These are phyloP conservation scores for Dunckerocampus dactyliophorus DNA, from an alignment of 2,113 vertebrate genomes.

Conservation along the genomic window DNA sequence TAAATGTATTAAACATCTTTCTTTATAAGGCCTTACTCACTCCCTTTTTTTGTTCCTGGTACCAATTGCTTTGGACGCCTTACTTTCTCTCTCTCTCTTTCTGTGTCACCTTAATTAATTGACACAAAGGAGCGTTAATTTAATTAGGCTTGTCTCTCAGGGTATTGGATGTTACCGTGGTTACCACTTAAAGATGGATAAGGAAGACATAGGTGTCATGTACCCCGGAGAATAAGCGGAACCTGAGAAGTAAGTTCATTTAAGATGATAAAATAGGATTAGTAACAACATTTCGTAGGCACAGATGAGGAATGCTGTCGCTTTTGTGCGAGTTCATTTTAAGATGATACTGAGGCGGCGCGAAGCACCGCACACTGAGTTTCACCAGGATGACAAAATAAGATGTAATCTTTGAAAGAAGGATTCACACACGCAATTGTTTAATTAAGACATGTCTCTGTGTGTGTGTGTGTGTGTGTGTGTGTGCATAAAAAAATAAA, in stretches of 20 bases:
- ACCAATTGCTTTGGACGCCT: constrained; percentile 39
- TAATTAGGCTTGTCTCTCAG: constrained; percentile 77
- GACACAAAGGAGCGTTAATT: constrained; percentile 81
- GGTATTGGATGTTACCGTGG: constrained; percentile 75
- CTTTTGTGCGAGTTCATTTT: neutral
- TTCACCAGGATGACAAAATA: neutral
- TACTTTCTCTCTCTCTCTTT: constrained; percentile 37
- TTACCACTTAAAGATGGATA: constrained; percentile 76
- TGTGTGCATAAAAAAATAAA: neutral
- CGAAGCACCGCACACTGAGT: neutral
- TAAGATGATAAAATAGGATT: neutral
- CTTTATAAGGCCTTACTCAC: constrained; percentile 13
- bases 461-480: neutral
- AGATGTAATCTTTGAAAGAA: neutral
- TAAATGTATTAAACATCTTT: constrained; percentile 24
- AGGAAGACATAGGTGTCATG: constrained; percentile 65
- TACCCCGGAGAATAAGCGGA: constrained; percentile 28
- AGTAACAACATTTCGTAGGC: neutral
- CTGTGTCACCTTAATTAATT: constrained; percentile 77
- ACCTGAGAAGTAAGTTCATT: neutral
- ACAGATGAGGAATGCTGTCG: neutral
- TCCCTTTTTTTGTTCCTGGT: constrained; percentile 28
- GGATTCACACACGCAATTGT: neutral
- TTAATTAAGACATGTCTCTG: constrained; percentile 2
- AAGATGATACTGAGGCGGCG: neutral